Percentiles rank a stretch among this genome's conserved stretches.
Conservation (phyloP, 1,140 invertebrate species). For the Papilio xuthus region DNA sequence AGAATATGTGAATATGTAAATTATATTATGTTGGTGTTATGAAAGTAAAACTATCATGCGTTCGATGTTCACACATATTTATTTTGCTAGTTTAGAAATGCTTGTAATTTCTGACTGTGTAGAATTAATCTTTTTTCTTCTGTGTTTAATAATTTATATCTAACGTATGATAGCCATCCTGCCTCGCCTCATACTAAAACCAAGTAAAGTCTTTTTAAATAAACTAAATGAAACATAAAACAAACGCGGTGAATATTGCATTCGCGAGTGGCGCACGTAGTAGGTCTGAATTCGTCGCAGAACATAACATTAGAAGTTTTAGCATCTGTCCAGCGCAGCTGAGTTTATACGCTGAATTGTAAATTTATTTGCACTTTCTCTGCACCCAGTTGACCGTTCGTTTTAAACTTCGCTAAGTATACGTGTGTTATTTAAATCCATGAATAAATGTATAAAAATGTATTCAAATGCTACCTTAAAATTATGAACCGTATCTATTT, state of each 20-base stretch:
- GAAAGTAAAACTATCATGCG: neutral
- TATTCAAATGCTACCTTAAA: neutral
- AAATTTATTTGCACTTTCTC: slow-evolving; percentile 59
- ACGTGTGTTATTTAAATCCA: slow-evolving; percentile 25
- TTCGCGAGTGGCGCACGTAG: slow-evolving; percentile 37
- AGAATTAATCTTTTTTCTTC: neutral
- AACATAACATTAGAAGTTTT: slow-evolving; percentile 56
- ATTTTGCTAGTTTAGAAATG: too few relatives aligned
- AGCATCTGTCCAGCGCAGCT: slow-evolving; percentile 59
- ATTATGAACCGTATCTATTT: neutral
- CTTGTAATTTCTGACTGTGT: too few relatives aligned
- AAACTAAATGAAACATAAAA: slow-evolving; percentile 17
- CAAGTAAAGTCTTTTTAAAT: neutral
- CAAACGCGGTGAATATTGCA: slow-evolving; percentile 20
- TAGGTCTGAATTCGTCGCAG: slow-evolving; percentile 58
- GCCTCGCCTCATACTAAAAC: neutral
- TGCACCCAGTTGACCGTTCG: slow-evolving; percentile 43
- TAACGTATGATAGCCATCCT: neutral
- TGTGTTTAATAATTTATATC: neutral
- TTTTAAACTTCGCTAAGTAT: slow-evolving; percentile 30
- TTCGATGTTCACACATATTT: too few relatives aligned
- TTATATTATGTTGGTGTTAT: neutral
- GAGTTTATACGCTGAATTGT: slow-evolving; percentile 62
- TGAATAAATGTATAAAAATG: slow-evolving; percentile 20
- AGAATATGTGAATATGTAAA: neutral